Base-by-base conservation (phyloP, 2,797 vertebrate species). In the Etheostoma nigrum region DNA sequence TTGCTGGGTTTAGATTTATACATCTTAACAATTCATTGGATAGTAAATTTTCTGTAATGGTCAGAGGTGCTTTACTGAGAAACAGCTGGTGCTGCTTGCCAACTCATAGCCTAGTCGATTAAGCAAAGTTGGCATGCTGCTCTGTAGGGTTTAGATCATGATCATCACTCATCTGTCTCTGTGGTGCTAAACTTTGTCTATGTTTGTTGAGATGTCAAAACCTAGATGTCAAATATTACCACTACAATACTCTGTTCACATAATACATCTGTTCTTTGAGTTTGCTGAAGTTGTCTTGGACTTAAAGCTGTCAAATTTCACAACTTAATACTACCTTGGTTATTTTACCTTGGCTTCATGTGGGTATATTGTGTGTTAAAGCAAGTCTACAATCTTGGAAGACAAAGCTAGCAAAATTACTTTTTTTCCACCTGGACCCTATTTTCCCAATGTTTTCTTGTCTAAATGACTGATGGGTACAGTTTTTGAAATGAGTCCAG, bases 341-440 rank as follows among this genome's bases (percentile, higher is more conserved):
- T 57, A 72, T 42, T 57, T 64, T 16, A 62, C 25, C 8, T 33
- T 25, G 66, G 33, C 42, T 52, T 57, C 16, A 48, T 14, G 61
- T 78, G 61, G 61, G 47, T 5, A n/a, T 23, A 21, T 18, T 57
- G 54, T 66, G 18, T 78, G 58, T 47, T 45, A 19, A 72, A 67
- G 61, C 18, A 27, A 51, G 52, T 49, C 9, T 61, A 0, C 62
- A 33, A 79, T 53, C 19, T 25, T 33, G 54, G 13, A 30, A 59
- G 54, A 42, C 51, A 19, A 15, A 62, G 63, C 51, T 42, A 13
- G 12, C 4, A 42, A 13, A 44, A 10, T 36, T 36, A 36, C 2
- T 2, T 10, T 36, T 9, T 36, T 36, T 36, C 33, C 9, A 36
- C 33, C 33, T 36, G 33, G 33, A 10, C 33, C 9, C 33, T 36